Conservation (phyloP, 35 echinoderm and acorn worm genomes). For the Patiria miniata region DNA sequence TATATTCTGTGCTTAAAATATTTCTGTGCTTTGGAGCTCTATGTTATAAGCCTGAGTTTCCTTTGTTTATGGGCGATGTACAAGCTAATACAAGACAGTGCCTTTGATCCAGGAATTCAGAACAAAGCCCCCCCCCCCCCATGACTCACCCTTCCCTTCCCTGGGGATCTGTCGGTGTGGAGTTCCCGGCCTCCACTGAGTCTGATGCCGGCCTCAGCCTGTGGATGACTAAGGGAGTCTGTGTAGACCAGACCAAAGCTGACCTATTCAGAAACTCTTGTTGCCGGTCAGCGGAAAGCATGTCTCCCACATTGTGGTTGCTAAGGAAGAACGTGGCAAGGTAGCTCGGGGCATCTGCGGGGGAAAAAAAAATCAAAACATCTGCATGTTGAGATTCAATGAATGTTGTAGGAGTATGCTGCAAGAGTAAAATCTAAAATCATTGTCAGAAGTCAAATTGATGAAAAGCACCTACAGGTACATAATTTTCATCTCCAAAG, state of each 20-base stretch:
- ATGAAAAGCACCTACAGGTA: background rate
- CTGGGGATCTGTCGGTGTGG: background rate
- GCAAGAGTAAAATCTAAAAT: background rate
- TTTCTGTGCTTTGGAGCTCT: too few relatives aligned
- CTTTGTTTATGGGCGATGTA: too few relatives aligned
- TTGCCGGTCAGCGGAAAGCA: slow-evolving; percentile 6
- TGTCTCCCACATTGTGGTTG: slow-evolving; percentile 58
- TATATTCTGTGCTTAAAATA: too few relatives aligned
- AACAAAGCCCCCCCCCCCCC: background rate
- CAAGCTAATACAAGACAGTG: too few relatives aligned
- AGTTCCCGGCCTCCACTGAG: background rate
- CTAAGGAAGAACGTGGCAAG: slow-evolving; percentile 48
- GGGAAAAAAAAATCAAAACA: background rate
- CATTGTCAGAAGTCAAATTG: background rate
- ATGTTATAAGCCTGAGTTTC: too few relatives aligned
- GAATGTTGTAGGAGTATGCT: background rate
- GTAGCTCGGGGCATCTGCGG: slow-evolving; percentile 13
- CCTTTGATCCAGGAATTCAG: too few relatives aligned
- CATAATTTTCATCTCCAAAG: too few relatives aligned
- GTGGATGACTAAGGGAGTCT: slow-evolving; percentile 34
- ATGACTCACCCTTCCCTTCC: slow-evolving; percentile 44
- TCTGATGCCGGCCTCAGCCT: slow-evolving; percentile 27
- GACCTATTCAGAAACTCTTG: slow-evolving; percentile 34
- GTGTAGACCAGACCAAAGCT: slow-evolving; percentile 10
- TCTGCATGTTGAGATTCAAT: background rate